phyloP scores from a whole-genome alignment of 2,797 vertebrate species.

The Uromys caudimaculatus region DNA sequence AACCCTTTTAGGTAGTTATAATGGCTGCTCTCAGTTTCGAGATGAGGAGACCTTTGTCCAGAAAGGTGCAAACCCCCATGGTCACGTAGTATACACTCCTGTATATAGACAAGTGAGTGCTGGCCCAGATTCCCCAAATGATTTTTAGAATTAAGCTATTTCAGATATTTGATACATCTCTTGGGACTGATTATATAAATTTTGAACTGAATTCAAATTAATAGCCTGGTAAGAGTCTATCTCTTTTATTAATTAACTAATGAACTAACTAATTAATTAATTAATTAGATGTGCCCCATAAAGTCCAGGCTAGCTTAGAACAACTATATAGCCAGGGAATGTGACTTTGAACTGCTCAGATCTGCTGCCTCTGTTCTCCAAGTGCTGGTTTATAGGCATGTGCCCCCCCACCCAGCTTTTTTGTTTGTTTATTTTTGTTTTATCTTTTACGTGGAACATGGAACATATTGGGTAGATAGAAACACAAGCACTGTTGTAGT shows the following conservation, averaged over 20 bases:
- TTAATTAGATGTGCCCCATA: neutral
- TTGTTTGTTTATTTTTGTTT: neutral
- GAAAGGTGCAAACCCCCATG: neutral
- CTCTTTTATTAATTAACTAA: neutral
- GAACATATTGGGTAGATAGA: neutral
- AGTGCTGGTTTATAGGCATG: neutral
- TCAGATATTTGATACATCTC: neutral
- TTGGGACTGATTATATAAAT: neutral
- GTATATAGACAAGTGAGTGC: neutral
- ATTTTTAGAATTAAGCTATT: constrained; percentile 5
- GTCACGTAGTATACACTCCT: neutral
- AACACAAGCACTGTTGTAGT: neutral
- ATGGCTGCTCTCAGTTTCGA: constrained; percentile 46
- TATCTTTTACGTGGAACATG: neutral
- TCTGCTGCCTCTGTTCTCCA: neutral
- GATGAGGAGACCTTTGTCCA: constrained; percentile 46
- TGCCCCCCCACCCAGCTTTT: neutral
- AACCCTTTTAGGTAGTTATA: neutral
- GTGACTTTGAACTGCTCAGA: neutral
- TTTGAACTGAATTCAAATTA: constrained; percentile 19
- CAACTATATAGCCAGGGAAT: neutral
- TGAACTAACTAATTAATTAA: neutral
- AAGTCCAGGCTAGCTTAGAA: neutral
- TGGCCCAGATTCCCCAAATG: neutral
- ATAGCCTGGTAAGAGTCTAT: neutral